Evolutionary conservation across 37 sponge, comb jelly and placozoan species (phyloP).

Genomic region (Chondrosia reniformis): DNA sequence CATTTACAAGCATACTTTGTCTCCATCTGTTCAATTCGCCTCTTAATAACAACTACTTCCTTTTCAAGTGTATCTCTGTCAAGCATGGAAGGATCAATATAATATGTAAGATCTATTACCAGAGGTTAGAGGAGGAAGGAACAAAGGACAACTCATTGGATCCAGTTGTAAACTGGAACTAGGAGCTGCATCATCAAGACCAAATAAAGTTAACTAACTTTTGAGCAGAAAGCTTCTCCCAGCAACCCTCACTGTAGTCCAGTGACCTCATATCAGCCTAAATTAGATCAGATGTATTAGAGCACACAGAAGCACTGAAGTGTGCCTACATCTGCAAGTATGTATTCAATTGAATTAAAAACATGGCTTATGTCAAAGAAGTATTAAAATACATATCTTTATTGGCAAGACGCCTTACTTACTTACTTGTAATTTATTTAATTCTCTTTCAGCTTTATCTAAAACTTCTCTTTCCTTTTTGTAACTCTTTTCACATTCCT

Average conservation of each 20-base stretch:
- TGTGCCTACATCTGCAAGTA: not conserved
- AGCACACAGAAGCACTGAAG: not conserved
- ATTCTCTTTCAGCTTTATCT: conserved; percentile 39
- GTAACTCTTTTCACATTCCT: conserved; percentile 60
- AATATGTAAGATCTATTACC: not conserved
- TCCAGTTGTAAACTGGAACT: too few relatives aligned
- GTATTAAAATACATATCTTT: not conserved
- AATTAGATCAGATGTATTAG: not conserved
- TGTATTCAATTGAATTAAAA: not conserved
- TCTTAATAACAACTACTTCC: conserved; percentile 44
- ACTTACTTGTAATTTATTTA: conserved; percentile 44
- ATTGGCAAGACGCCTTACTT: not conserved
- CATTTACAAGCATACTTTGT: conserved; percentile 38
- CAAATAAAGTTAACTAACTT: conserved; percentile 33
- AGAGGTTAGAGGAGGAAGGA: not conserved
- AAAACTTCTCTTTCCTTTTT: conserved; percentile 48
- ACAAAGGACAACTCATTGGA: not conserved
- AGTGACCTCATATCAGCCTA: conserved; percentile 49
- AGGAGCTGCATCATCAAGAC: not conserved
- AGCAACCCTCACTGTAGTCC: conserved; percentile 55
- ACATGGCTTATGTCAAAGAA: too few relatives aligned
- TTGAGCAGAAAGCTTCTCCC: conserved; percentile 39
- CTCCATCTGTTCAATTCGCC: conserved; percentile 34
- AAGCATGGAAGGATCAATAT: not conserved
- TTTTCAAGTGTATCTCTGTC: conserved; percentile 41